Evolutionary conservation across 2,888 invertebrate species (phyloP), one percentile per base, ranked within the genome.

Genomic region (Ormyrus labotus): DNA sequence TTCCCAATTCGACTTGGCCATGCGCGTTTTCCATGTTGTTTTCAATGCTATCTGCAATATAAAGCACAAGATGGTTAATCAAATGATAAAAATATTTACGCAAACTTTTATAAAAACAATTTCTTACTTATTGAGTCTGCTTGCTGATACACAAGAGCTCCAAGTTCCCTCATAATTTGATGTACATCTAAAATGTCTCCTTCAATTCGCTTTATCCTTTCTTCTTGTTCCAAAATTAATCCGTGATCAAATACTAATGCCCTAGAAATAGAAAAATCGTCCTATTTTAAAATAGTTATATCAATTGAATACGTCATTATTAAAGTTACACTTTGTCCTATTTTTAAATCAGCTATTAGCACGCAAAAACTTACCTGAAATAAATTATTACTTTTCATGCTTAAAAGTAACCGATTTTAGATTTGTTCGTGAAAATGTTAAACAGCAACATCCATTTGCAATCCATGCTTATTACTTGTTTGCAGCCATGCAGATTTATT

Each of bases 121-220:
- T 78, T 88, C 94, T 93, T 91, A 97, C 97, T 95, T 83, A 97
- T 93, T 73, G 92, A 91, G 86, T 95, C 94, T 11, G 93, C 94
- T 90, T 97, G 97, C 83, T 93, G 92, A 84, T 93, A 91, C n/a
- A 96, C 94, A 89, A 96, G 91, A 9, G 92, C 93, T 2, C 94
- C 94, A 55, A 97, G 91, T 65, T 95, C 95, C 78, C 94, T 93
- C 95, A 97, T 96, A 82, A 97, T 96, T 89, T 95, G 94, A 90
- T 96, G 96, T 6, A 96, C 95, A 90, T 97, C 96, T 81, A 97
- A 90, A 72, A 97, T 94, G 88, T 96, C 95, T 0, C 94, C 93
- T 89, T 97, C 97, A 69, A 98, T 95, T 88, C 95, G 94, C 85
- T 93, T 93, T 83, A 97, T 94, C 88, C 96, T 94, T 9, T 95